Evolutionary conservation across 2,113 vertebrate genomes (phyloP).

Genomic region (Coptodon bakossiorum): DNA sequence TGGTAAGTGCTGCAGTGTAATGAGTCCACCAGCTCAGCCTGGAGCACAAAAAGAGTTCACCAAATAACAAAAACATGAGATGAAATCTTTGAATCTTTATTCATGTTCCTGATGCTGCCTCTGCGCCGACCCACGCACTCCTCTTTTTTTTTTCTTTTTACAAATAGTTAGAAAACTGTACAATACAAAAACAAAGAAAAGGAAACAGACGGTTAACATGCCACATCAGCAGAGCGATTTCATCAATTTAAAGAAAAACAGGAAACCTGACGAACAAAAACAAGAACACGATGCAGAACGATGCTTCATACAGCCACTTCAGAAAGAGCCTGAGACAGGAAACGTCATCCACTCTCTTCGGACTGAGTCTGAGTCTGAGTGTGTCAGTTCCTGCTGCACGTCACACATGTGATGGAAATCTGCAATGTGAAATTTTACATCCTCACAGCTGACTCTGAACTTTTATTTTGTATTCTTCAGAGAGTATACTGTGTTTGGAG

Average conservation of each 20-base stretch:
- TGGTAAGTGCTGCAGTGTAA: not conserved
- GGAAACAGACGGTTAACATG: not conserved
- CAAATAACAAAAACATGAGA: not conserved
- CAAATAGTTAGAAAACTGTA: slow-evolving; percentile 79
- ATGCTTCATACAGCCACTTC: slow-evolving; percentile 75
- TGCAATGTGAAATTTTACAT: not conserved
- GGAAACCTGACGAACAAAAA: not conserved
- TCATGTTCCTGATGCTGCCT: slow-evolving; percentile 8
- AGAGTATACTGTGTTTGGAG: not conserved
- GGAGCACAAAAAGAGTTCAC: not conserved
- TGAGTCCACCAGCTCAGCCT: not conserved
- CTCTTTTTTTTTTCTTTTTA: slow-evolving; percentile 73
- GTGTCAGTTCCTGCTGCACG: not conserved
- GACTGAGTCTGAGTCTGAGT: not conserved
- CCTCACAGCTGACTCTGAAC: not conserved
- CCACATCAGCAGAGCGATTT: not conserved
- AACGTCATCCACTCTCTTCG: not conserved
- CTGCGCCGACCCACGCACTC: not conserved
- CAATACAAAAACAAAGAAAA: slow-evolving; percentile 51
- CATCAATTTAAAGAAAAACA: not conserved
- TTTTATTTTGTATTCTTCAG: not conserved
- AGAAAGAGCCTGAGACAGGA: slow-evolving; percentile 42
- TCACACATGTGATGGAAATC: not conserved
- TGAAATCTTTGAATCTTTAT: slow-evolving; percentile 38
- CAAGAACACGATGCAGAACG: slow-evolving; percentile 16